Conservation (phyloP, 2,888 invertebrate species). For the Tinea semifulvella region DNA sequence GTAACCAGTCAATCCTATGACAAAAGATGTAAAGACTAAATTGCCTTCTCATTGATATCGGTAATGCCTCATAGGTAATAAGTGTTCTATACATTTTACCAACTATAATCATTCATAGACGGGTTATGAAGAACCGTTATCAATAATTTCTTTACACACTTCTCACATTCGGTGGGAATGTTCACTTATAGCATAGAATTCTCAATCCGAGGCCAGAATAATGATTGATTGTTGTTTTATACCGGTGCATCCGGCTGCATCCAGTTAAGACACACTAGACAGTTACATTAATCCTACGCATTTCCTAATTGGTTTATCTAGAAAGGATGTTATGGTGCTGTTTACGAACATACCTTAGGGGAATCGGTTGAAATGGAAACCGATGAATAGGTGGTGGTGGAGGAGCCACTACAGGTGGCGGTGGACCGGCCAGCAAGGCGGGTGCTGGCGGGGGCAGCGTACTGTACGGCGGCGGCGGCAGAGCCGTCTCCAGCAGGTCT, state of each 20-base stretch:
- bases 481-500: constrained; percentile 36
- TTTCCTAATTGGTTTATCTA: too few relatives aligned
- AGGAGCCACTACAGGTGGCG: constrained; percentile 22
- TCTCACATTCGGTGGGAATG: constrained; percentile 1
- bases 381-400: constrained; percentile 24
- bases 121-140: constrained; percentile 3
- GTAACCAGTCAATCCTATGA: too few relatives aligned
- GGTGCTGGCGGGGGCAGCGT: constrained; percentile 29
- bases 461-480: constrained; percentile 54
- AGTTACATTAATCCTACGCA: too few relatives aligned
- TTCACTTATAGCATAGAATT: background rate
- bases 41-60: too few relatives aligned
- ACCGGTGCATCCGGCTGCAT: too few relatives aligned
- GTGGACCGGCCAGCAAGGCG: constrained; percentile 20
- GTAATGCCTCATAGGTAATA: too few relatives aligned
- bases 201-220: too few relatives aligned
- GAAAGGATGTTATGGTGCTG: too few relatives aligned
- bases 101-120: constrained; percentile 1
- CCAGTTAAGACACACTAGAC: too few relatives aligned
- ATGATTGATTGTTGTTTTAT: background rate
- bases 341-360: constrained; percentile 46
- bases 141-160: constrained; percentile 8
- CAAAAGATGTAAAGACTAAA: too few relatives aligned
- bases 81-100: too few relatives aligned
- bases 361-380: constrained; percentile 57